These are phyloP conservation scores for Ephialtes manifestator DNA, from an alignment of 2,888 invertebrate species.

Conservation along the genomic window DNA sequence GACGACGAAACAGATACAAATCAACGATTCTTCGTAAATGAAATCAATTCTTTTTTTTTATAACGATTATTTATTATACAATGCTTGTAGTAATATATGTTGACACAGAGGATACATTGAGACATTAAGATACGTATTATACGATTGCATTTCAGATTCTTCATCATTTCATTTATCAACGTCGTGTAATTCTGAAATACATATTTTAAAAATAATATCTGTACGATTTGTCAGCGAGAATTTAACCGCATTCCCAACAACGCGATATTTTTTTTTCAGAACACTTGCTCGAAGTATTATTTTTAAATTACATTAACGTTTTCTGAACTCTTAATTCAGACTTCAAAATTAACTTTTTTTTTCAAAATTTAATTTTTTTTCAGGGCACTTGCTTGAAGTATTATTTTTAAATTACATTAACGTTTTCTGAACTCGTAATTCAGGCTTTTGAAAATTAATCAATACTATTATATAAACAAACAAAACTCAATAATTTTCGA, in stretches of 20 bases:
- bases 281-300: not conserved
- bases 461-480: too few relatives aligned
- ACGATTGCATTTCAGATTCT: constrained; percentile 62
- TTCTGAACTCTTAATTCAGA: too few relatives aligned
- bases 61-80: constrained; percentile 74
- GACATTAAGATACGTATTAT: constrained; percentile 51
- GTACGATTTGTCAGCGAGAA: not conserved
- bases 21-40: constrained; percentile 24
- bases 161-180: constrained; percentile 74
- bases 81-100: constrained; percentile 66
- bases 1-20: constrained; percentile 26
- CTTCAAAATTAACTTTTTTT: too few relatives aligned
- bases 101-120: constrained; percentile 63
- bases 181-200: constrained; percentile 82
- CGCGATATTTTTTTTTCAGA: not conserved
- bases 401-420: not conserved
- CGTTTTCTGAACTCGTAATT: too few relatives aligned
- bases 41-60: constrained; percentile 64
- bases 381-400: not conserved
- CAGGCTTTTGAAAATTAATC: too few relatives aligned
- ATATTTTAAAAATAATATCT: constrained; percentile 80
- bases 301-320: too few relatives aligned
- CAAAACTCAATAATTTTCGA: not conserved
- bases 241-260: not conserved
- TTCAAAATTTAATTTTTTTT: too few relatives aligned